These are phyloP conservation scores for Camelus bactrianus DNA, from an alignment of 2,113 vertebrate species.

Conservation along the genomic window DNA sequence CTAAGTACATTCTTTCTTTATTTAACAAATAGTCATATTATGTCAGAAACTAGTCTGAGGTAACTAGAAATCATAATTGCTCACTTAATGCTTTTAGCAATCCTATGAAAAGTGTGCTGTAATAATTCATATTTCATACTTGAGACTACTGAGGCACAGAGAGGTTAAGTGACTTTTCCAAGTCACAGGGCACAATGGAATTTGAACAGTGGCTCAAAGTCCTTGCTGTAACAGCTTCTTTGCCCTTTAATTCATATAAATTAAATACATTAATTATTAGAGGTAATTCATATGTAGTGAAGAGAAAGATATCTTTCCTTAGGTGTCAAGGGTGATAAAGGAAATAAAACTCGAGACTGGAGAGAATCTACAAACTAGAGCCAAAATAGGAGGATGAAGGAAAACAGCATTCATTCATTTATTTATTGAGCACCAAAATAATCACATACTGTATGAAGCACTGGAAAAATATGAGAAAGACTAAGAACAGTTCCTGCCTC, in stretches of 20 bases:
- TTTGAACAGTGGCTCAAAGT: neutral
- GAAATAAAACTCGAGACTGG: neutral
- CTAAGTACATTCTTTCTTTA: neutral
- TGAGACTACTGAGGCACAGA: neutral
- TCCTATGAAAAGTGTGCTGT: neutral
- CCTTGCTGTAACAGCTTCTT: neutral
- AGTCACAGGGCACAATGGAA: neutral
- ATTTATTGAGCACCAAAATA: constrained; percentile 4
- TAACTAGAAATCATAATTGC: neutral
- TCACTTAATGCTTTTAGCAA: neutral
- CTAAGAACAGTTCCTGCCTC: neutral
- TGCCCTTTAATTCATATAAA: neutral
- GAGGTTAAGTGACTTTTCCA: neutral
- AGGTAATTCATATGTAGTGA: neutral
- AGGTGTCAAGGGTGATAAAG: neutral
- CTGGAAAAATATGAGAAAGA: neutral
- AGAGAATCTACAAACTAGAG: neutral
- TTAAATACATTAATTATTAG: neutral
- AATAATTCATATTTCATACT: neutral
- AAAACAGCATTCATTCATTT: neutral
- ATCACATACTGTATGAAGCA: neutral
- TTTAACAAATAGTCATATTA: neutral
- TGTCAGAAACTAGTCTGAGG: neutral
- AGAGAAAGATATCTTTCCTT: neutral
- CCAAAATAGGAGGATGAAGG: neutral